Evolutionary conservation across 2,113 vertebrate species (phyloP).

Genomic region (Cynopterus brachyotis): DNA sequence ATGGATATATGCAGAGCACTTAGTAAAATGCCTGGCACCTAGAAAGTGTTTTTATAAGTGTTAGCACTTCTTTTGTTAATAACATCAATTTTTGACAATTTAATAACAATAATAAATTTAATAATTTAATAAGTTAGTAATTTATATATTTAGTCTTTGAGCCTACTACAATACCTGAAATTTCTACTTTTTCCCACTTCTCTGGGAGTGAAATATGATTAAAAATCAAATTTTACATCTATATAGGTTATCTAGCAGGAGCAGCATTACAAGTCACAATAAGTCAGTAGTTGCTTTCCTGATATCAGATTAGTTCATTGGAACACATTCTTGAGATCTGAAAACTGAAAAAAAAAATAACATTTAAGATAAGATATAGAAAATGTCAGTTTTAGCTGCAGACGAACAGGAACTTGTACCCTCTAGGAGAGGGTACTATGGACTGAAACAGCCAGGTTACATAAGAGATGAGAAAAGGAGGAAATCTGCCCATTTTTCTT

Average conservation of each 20-base stretch:
- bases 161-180: not conserved
- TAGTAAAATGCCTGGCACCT: not conserved
- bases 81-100: not conserved
- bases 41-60: not conserved
- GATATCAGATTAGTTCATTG: not conserved
- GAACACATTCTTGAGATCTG: not conserved
- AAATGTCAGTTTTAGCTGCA: not conserved
- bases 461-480: not conserved
- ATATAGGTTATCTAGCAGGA: conserved; percentile 25
- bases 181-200: not conserved
- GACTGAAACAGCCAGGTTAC: not conserved
- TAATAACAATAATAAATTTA: not conserved
- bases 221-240: not conserved
- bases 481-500: not conserved
- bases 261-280: not conserved
- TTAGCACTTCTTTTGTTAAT: not conserved
- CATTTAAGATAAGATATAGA: not conserved
- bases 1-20: not conserved
- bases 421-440: not conserved
- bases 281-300: not conserved
- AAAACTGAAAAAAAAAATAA: not conserved
- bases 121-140: not conserved
- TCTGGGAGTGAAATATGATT: not conserved
- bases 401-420: not conserved
- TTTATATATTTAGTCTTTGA: not conserved